Conservation (phyloP, 2,113 vertebrate genomes). For the Egretta garzetta region DNA sequence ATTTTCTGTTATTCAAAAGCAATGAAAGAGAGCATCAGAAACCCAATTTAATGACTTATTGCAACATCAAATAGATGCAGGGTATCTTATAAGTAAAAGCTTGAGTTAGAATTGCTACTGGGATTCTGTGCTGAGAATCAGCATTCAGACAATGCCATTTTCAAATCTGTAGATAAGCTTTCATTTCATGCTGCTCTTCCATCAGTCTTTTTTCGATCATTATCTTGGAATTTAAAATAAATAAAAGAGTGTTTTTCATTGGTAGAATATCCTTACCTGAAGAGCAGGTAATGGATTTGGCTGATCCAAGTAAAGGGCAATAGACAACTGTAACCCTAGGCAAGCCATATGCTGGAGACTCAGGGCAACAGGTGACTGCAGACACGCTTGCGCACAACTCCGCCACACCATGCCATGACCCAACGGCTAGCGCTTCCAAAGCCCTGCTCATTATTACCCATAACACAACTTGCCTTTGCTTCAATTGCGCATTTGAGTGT, state of each 20-base stretch:
- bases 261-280: background rate
- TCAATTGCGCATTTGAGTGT: fast-evolving
- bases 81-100: background rate
- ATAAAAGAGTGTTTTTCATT: background rate
- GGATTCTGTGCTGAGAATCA: background rate
- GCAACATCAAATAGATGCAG: background rate
- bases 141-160: background rate
- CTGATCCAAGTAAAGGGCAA: background rate
- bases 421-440: background rate
- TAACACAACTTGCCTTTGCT: background rate
- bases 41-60: background rate
- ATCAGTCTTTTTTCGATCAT: background rate
- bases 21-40: background rate
- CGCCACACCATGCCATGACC: background rate
- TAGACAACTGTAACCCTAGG: background rate
- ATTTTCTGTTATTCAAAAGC: background rate
- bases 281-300: background rate
- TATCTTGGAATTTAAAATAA: background rate
- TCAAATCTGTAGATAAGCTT: background rate
- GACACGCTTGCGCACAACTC: background rate
- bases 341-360: background rate
- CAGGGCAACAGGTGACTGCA: background rate
- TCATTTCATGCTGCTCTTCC: background rate
- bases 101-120: background rate
- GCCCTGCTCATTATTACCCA: background rate